Conservation (phyloP, 2,113 vertebrate species). For the Donacobius atricapilla region DNA sequence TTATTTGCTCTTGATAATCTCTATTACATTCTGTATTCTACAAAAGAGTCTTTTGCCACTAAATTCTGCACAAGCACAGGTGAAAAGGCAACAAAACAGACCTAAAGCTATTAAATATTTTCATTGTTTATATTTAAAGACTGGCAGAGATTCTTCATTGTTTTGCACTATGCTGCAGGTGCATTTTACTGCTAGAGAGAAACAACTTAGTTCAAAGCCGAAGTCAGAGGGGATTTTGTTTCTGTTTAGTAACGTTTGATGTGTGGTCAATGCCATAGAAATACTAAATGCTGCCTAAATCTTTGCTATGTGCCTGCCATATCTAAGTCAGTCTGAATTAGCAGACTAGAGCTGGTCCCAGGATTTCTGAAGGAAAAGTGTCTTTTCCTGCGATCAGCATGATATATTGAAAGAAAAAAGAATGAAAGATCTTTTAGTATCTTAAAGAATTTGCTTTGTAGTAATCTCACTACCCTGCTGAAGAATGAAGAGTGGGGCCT, state of each 20-base stretch:
- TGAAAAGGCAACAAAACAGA: not conserved
- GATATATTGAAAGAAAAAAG: not conserved
- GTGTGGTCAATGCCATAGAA: not conserved
- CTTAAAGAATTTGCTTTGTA: not conserved
- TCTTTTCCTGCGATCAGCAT: not conserved
- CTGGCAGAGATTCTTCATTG: not conserved
- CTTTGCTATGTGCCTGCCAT: not conserved
- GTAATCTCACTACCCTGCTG: not conserved
- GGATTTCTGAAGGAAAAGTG: not conserved
- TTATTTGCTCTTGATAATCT: not conserved
- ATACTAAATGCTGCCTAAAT: not conserved
- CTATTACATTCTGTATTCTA: not conserved
- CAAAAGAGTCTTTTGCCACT: not conserved
- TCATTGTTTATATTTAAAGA: not conserved
- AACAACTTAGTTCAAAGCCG: not conserved
- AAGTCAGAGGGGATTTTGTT: not conserved
- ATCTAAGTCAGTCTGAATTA: not conserved
- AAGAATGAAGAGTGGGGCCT: not conserved
- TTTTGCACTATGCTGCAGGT: not conserved
- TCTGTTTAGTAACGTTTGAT: not conserved
- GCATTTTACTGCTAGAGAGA: not conserved
- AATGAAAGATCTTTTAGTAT: not conserved
- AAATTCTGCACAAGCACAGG: not conserved
- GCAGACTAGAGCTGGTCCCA: not conserved
- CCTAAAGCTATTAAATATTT: not conserved